Base-by-base conservation (phyloP, 2,888 invertebrate genomes). In the Macrosiphum euphorbiae region DNA sequence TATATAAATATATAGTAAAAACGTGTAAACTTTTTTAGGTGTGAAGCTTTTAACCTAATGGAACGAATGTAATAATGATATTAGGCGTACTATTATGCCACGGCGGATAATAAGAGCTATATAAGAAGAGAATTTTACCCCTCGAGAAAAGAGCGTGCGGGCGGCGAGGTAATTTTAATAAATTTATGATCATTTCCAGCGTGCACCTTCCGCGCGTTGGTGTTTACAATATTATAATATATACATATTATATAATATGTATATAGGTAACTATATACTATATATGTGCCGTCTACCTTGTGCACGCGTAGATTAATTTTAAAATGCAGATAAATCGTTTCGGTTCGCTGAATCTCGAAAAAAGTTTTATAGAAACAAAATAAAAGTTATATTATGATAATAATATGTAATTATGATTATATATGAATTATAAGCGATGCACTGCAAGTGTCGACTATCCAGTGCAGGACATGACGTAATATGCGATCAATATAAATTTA, bases 11-110 rank as follows among this genome's bases (percentile, higher is more conserved):
- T 78, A 84, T 84, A 47, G 47, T 47, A 47, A 11, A 86, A 55
- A 86, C 35, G 61, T 78, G 55, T 88, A 88, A 44, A 92, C 35
- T 91, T 91, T 84, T 52, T 91, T 58, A 55, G 44, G 26, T n/a
- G 55, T 35, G 85, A 85, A 93, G 89, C 93, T 93, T 93, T 89
- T 93, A 88, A 93, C 93, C 61, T 93, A 93, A 93, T 93, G 93
- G 93, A 93, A 89, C 28, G 89, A 90, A 90, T 58, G 85, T 11
- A 50, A 67, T 67, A 28, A 44, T 87, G 55, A 55, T 50, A 61
- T 90, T 20, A 44, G 26, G 55, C 44, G 84, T 84, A 89, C 89
- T 84, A 89, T 88, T 61, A 67, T 20, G 78, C 78, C 28, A 50
- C 58, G 5, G 44, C 2, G 86, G 78, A 8, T 78, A 35, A 78